Evolutionary conservation across 2,113 vertebrate genomes (phyloP).

Genomic region (Rattus rattus): DNA sequence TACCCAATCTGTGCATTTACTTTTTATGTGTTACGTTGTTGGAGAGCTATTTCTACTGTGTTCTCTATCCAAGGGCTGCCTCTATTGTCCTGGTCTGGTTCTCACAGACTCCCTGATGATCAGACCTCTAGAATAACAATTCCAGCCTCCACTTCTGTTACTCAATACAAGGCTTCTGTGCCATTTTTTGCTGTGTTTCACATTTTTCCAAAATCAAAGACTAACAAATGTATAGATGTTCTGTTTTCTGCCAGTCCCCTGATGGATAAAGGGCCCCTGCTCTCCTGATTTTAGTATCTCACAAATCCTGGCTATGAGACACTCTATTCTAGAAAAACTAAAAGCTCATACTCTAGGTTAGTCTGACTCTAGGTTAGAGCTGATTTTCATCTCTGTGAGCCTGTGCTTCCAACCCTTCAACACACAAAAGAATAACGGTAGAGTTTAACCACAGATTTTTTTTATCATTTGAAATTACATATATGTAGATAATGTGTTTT

Average conservation of each 20-base stretch:
- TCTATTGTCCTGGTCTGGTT: neutral
- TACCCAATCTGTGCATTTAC: neutral
- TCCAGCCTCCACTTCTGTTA: no score
- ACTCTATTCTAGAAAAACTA: neutral
- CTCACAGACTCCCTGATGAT: neutral
- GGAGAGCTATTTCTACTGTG: neutral
- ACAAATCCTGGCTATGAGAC: neutral
- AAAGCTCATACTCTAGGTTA: neutral
- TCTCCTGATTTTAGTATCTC: neutral
- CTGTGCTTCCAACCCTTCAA: neutral
- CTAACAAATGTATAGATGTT: neutral
- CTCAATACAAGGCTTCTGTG: neutral
- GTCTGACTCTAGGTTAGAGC: no score
- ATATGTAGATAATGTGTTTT: neutral
- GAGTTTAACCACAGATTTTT: neutral
- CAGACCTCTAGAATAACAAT: neutral
- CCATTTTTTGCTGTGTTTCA: neutral
- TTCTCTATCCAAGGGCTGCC: no score
- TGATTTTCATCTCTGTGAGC: neutral
- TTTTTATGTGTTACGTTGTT: neutral
- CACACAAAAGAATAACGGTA: neutral
- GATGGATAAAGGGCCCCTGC: neutral
- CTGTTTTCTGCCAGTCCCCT: neutral
- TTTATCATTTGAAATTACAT: neutral
- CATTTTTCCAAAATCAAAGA: neutral